phyloP scores from a whole-genome alignment of 2,113 vertebrate species.

The Macaca fascicularis region DNA sequence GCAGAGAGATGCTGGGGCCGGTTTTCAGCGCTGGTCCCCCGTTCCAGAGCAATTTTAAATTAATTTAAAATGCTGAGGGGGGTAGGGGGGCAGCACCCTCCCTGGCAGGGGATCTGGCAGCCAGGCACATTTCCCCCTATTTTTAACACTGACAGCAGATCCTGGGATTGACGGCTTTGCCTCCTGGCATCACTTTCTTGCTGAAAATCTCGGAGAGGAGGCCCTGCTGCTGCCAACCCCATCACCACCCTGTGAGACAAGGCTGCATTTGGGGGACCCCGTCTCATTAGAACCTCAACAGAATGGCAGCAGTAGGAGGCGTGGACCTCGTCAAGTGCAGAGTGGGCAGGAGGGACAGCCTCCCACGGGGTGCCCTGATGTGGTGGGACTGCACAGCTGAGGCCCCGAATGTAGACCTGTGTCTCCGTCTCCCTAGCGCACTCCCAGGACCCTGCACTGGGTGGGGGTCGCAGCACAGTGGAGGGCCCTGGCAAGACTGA shows the following conservation, averaged over 20 bases:
- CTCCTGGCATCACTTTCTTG: not conserved
- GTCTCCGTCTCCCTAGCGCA: not conserved
- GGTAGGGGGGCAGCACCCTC: not conserved
- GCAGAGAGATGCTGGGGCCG: rapidly evolving
- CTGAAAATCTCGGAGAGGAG: not conserved
- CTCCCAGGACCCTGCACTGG: not conserved
- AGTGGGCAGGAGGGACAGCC: not conserved
- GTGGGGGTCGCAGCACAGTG: too few relatives aligned
- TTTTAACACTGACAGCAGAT: not conserved
- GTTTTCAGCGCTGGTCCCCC: not conserved
- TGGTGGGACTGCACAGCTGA: rapidly evolving
- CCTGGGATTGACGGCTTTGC: not conserved
- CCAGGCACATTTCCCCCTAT: not conserved
- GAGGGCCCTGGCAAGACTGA: not conserved
- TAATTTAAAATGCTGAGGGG: not conserved
- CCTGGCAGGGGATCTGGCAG: not conserved
- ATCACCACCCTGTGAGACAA: not conserved
- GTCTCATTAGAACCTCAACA: not conserved
- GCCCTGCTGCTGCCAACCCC: not conserved
- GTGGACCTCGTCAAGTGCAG: rapidly evolving
- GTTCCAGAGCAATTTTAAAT: not conserved
- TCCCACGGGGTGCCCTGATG: rapidly evolving
- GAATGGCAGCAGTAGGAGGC: not conserved
- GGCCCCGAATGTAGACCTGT: not conserved
- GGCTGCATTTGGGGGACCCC: not conserved